A percentile compares a stretch with the other conserved stretches of the same genome.
Evolutionary conservation across 2,888 invertebrate species (phyloP).

Genomic region (Elysia crispata): DNA sequence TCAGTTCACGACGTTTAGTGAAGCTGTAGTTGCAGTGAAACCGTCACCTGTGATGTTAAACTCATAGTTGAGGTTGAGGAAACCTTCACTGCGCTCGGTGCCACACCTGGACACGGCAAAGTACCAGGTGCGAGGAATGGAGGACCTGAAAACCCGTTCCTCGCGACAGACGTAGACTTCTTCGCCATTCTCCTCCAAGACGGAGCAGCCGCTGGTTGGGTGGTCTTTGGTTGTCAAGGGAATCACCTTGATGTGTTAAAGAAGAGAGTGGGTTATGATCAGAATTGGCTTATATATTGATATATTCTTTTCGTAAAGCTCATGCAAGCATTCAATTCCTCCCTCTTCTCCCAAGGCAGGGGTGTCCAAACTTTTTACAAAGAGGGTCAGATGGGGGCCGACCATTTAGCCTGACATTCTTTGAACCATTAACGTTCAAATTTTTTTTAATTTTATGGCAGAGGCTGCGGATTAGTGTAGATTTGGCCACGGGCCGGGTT

Average conservation of each 20-base stretch:
- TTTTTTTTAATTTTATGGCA: no score
- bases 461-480: no score
- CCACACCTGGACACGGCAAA: conserved; percentile 68
- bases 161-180: conserved; percentile 67
- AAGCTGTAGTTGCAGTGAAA: no score
- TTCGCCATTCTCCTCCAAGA: conserved; percentile 64
- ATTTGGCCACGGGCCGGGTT: no score
- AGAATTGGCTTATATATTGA: not conserved
- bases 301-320: no score
- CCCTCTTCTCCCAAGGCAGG: no score
- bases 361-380: no score
- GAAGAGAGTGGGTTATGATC: not conserved
- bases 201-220: conserved; percentile 60
- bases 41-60: conserved; percentile 68
- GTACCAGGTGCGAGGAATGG: conserved; percentile 68
- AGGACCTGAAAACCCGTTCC: conserved; percentile 67
- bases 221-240: conserved; percentile 61
- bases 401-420: no score
- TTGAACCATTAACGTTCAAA: no score
- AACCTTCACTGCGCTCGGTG: conserved; percentile 41
- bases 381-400: no score
- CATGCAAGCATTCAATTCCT: no score
- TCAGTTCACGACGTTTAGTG: no score
- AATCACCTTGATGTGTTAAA: conserved; percentile 59
- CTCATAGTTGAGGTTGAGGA: conserved; percentile 66